A percentile compares a stretch with the other conserved stretches of the same genome.
phyloP scores from a whole-genome alignment of 37 sponge, comb jelly and placozoan species.

The Chondrosia reniformis region DNA sequence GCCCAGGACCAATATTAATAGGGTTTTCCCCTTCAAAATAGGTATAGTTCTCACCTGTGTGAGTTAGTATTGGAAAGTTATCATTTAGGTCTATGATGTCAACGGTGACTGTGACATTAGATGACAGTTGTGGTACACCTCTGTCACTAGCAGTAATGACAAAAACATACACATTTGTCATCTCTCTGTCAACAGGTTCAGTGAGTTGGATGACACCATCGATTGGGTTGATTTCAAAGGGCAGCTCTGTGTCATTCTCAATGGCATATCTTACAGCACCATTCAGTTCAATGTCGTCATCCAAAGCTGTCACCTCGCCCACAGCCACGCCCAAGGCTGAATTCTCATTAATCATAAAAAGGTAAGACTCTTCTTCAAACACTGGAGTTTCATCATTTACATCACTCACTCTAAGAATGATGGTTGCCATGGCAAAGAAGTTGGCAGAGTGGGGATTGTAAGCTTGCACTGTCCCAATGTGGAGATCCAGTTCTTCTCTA shows the following conservation, averaged over 20 bases:
- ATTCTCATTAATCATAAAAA: constrained; percentile 30
- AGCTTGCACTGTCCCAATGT: constrained; percentile 32
- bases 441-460: constrained; percentile 29
- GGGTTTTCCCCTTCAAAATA: constrained; percentile 41
- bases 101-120: constrained; percentile 25
- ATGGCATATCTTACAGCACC: constrained; percentile 44
- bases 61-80: neutral
- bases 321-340: constrained; percentile 21
- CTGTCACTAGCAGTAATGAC: constrained; percentile 34
- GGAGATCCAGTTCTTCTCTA: constrained; percentile 4
- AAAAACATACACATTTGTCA: neutral
- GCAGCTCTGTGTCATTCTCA: neutral
- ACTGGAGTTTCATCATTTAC: constrained; percentile 52
- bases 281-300: constrained; percentile 45
- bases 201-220: constrained; percentile 32
- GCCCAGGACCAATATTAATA: constrained; percentile 25
- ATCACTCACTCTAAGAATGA: constrained; percentile 42
- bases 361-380: constrained; percentile 29
- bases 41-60: neutral
- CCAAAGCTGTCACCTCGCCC: constrained; percentile 31
- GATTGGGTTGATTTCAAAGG: constrained; percentile 31
- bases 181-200: constrained; percentile 36
- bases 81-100: constrained; percentile 31
- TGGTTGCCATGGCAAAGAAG: constrained; percentile 32
- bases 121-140: constrained; percentile 34